Percentiles rank a stretch among this genome's conserved stretches.
phyloP scores from a whole-genome alignment of 2,113 vertebrate genomes.

The Irena cyanogastra region DNA sequence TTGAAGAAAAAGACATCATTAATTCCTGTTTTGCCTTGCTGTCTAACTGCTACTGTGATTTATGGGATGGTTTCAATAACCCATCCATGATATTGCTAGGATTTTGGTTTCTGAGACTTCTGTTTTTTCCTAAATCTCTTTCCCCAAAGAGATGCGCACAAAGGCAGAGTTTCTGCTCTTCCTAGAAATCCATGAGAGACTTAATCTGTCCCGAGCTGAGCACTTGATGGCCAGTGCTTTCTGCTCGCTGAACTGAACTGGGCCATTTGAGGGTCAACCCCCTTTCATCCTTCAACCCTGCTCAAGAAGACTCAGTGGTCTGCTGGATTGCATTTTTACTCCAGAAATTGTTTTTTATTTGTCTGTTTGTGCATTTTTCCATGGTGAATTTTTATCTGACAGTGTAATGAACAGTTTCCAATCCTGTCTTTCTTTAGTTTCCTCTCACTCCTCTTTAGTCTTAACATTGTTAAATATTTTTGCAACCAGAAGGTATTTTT shows the following conservation, averaged over 20 bases:
- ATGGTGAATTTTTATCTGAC: constrained; percentile 23
- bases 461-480: constrained; percentile 62
- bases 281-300: background rate
- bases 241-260: background rate
- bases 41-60: background rate
- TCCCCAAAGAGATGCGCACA: background rate
- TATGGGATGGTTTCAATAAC: background rate
- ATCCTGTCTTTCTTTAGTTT: constrained; percentile 40
- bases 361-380: constrained; percentile 4
- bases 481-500: constrained; percentile 66
- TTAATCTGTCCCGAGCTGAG: background rate
- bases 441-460: constrained; percentile 34
- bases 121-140: background rate
- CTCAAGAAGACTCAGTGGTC: background rate
- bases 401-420: constrained; percentile 13
- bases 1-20: background rate
- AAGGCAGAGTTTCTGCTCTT: background rate
- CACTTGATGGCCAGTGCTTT: background rate
- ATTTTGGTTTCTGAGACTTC: background rate
- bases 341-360: background rate
- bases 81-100: background rate
- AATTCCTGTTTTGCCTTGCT: background rate
- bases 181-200: constrained; percentile 3
- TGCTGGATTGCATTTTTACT: background rate
- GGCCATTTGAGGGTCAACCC: background rate